Percentiles rank a stretch among this genome's conserved stretches.
These are phyloP conservation scores for Campylomormyrus numenius DNA, from an alignment of 2,113 vertebrate genomes.

Conservation along the genomic window DNA sequence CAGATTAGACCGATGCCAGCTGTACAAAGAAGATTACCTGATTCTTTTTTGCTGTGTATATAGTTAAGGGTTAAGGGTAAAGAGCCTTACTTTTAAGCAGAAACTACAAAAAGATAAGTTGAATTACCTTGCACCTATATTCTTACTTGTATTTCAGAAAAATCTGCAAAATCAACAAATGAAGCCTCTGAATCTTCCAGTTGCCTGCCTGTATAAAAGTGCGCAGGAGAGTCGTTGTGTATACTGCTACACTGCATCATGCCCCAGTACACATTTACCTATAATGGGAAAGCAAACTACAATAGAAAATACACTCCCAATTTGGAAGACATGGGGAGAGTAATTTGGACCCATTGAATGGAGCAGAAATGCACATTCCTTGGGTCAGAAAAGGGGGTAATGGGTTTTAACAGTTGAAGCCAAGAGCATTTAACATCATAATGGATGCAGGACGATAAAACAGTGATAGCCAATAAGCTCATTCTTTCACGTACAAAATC, in stretches of 20 bases:
- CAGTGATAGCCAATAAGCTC: neutral
- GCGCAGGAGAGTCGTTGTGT: neutral
- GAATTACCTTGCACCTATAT: neutral
- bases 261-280: neutral
- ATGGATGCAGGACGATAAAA: neutral
- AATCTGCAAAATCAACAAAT: neutral
- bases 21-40: neutral
- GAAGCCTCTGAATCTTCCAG: neutral
- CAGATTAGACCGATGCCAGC: neutral
- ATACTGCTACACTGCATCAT: no score
- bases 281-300: neutral
- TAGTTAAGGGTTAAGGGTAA: neutral
- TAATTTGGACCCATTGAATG: neutral
- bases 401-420: neutral
- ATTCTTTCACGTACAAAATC: neutral
- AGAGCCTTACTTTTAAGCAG: neutral
- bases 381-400: neutral
- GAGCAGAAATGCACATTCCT: neutral
- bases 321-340: neutral
- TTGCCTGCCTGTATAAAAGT: neutral
- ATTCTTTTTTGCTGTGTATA: neutral
- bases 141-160: neutral
- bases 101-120: neutral
- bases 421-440: neutral
- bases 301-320: neutral